These are phyloP conservation scores for Lasiurus cinereus DNA, from an alignment of 2,113 vertebrate genomes.

Conservation along the genomic window DNA sequence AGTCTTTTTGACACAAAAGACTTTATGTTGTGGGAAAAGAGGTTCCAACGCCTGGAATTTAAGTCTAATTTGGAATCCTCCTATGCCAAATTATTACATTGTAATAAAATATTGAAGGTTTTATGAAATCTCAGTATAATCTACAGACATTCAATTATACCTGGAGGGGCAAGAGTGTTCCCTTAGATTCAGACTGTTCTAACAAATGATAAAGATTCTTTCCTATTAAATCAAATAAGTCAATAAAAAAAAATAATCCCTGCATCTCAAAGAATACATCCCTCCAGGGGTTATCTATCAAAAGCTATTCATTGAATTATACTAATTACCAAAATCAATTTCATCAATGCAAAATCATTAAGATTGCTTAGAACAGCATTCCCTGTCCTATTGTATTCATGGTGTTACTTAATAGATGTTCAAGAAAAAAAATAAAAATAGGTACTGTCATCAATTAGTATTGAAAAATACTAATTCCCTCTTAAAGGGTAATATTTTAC, in stretches of 20 bases:
- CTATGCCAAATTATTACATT: slow-evolving; percentile 43
- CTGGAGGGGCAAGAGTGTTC: not conserved
- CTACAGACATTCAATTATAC: slow-evolving; percentile 54
- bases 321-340: not conserved
- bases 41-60: slow-evolving; percentile 39
- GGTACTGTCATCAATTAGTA: not conserved
- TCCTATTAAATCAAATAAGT: slow-evolving; percentile 49
- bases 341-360: not conserved
- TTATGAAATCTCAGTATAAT: slow-evolving; percentile 59
- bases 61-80: slow-evolving; percentile 58
- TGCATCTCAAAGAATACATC: slow-evolving; percentile 19
- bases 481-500: not conserved
- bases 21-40: slow-evolving; percentile 28
- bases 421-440: slow-evolving; percentile 12
- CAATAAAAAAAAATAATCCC: slow-evolving; percentile 56
- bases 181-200: not conserved
- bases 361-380: not conserved
- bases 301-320: slow-evolving; percentile 27
- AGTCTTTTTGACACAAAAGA: slow-evolving; percentile 51
- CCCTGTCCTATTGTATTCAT: not conserved
- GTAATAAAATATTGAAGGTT: slow-evolving; percentile 42
- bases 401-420: not conserved
- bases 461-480: slow-evolving; percentile 40
- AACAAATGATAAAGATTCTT: slow-evolving; percentile 28
- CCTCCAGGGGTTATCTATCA: not conserved